phyloP scores from a whole-genome alignment of 2,113 vertebrate species.

The Trogon melanurus region DNA sequence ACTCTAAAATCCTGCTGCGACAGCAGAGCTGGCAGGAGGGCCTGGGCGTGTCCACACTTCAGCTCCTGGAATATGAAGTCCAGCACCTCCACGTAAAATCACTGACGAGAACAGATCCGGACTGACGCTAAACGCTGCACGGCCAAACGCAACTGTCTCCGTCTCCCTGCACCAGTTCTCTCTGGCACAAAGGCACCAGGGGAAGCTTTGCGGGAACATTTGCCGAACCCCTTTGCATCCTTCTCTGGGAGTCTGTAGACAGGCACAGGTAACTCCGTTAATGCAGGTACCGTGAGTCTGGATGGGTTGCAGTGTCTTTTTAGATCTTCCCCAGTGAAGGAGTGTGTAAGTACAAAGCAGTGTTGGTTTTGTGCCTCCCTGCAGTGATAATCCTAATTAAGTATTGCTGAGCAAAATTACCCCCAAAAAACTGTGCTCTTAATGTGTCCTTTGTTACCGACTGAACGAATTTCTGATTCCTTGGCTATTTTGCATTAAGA shows the following conservation, averaged over 20 bases:
- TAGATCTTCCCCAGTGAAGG: neutral
- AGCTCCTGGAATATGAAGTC: neutral
- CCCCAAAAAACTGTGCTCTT: neutral
- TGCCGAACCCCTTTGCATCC: neutral
- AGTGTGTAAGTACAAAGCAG: neutral
- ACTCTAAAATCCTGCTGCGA: neutral
- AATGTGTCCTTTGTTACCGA: neutral
- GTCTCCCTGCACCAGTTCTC: neutral
- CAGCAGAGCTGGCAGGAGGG: neutral
- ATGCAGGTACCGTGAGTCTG: neutral
- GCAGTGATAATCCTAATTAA: neutral
- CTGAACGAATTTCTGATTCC: constrained; percentile 8
- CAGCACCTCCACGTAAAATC: neutral
- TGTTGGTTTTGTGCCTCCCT: neutral
- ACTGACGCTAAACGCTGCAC: neutral
- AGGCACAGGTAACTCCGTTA: neutral
- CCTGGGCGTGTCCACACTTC: neutral
- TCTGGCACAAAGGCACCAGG: neutral
- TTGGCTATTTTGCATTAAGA: neutral
- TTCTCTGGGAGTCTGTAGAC: neutral
- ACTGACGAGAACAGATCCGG: neutral
- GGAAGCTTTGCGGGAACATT: neutral
- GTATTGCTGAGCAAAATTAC: neutral
- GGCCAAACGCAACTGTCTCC: neutral
- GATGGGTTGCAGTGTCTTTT: neutral